These are phyloP conservation scores for Amphimallon solstitiale DNA, from an alignment of 2,888 invertebrate species.

Conservation along the genomic window DNA sequence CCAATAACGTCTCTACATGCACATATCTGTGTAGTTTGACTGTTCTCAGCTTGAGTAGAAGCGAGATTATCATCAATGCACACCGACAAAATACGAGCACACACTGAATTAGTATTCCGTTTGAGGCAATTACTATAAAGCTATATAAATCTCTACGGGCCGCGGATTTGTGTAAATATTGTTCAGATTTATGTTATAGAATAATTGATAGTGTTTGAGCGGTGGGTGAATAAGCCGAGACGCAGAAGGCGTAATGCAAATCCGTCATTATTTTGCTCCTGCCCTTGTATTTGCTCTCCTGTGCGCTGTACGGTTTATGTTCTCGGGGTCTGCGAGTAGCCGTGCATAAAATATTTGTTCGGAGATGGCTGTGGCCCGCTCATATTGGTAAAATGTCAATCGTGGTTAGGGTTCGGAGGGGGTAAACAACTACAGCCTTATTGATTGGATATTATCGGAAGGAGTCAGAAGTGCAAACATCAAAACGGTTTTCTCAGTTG, in stretches of 20 bases:
- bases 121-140: constrained; percentile 43
- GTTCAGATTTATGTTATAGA: constrained; percentile 53
- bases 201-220: constrained; percentile 56
- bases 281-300: neutral
- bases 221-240: constrained; percentile 36
- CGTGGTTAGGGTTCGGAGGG: too few relatives aligned
- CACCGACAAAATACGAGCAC: neutral
- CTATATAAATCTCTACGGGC: constrained; percentile 47
- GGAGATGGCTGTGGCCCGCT: neutral
- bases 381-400: constrained; percentile 18
- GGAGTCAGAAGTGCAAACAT: constrained; percentile 15
- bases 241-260: constrained; percentile 10
- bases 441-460: constrained; percentile 29
- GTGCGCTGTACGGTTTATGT: neutral
- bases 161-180: constrained; percentile 54
- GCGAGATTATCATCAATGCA: constrained; percentile 5
- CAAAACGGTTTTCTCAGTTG: neutral
- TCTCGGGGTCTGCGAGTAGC: neutral
- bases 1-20: too few relatives aligned
- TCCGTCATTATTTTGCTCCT: neutral
- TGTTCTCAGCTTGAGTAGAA: neutral
- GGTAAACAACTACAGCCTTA: constrained; percentile 22
- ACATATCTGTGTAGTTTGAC: too few relatives aligned
- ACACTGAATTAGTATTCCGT: constrained; percentile 44
- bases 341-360: constrained; percentile 7